Percentiles rank a stretch among this genome's conserved stretches.
phyloP scores from a whole-genome alignment of 2,797 vertebrate species.

The Manis javanica region DNA sequence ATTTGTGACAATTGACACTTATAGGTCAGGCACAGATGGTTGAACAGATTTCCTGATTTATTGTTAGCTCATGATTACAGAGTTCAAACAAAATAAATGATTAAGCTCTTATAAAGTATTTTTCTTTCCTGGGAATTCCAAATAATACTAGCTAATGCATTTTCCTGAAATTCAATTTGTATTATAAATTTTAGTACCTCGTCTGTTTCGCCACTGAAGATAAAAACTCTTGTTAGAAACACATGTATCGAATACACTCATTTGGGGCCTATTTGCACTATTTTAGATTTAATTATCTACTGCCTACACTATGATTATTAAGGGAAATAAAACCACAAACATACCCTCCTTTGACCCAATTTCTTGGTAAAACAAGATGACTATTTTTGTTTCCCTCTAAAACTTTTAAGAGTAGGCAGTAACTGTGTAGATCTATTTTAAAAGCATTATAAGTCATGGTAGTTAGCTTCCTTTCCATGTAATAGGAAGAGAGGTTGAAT shows the following conservation, averaged over 20 bases:
- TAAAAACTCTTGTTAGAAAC: not conserved
- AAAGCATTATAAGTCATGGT: slow-evolving; percentile 77
- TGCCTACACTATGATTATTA: slow-evolving; percentile 30
- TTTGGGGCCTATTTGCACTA: not conserved
- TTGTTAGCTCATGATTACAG: not conserved
- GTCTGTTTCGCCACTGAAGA: not conserved
- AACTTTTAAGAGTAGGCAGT: slow-evolving; percentile 26
- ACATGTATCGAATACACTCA: not conserved
- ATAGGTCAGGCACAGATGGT: not conserved
- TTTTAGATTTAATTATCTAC: slow-evolving; percentile 30
- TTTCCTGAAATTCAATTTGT: slow-evolving; percentile 56
- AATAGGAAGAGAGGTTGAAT: slow-evolving; percentile 80
- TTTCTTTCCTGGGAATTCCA: not conserved
- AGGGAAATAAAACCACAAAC: slow-evolving; percentile 48
- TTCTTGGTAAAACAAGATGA: not conserved
- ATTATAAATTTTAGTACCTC: slow-evolving; percentile 19
- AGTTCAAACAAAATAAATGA: slow-evolving; percentile 47
- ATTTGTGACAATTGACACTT: slow-evolving; percentile 4
- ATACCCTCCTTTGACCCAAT: rapidly evolving
- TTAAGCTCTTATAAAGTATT: not conserved
- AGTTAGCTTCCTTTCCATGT: slow-evolving; percentile 82
- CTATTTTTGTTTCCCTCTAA: not conserved
- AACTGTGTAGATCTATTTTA: slow-evolving; percentile 74
- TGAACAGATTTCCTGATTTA: slow-evolving; percentile 42
- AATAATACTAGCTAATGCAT: not conserved